Evolutionary conservation across 2,113 vertebrate genomes (phyloP), one percentile per base, ranked within the genome.

Genomic region (Anolis sagrei): DNA sequence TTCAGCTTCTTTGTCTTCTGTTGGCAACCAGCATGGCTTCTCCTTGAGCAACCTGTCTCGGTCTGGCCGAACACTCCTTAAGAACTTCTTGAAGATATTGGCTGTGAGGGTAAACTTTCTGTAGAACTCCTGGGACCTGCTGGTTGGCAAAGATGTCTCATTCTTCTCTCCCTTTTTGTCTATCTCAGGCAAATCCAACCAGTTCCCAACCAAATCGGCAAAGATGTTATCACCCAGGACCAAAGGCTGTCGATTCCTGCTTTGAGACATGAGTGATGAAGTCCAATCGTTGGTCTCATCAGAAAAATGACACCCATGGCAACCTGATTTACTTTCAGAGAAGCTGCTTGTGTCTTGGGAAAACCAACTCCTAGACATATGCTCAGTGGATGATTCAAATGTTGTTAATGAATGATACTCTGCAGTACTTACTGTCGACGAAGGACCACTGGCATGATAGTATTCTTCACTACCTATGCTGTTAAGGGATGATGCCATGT

Each of bases 121-220:
- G 95, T 96, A 97, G 93, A 98, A 96, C 91, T 99, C 98, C 87
- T 98, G 97, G 23, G 98, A 97, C 4, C 94, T 97, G 92, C 96
- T 97, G 7, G 85, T 7, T 0, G 91, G 89, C 29, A 97, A 94
- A 7, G 96, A 94, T 0, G 90, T 92, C 69, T 96, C 96, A 10
- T 73, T 90, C 88, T 92, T 95, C 72, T 85, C 97, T 78, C 85
- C 94, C 3, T 95, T 95, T 93, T 97, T 97, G 54, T 99, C 98
- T 91, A 98, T 91, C 92, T 99, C 98, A 0, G 98, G 98, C 90
- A 99, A 92, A 94, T 99, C 98, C 92, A 99, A 92, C 98, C 98
- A 99, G 94, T 99, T 99, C 75, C 98, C 98, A 84, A 99, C 98
- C 2, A 99, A 96, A 94, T 99, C 98, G 0, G 98, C 98, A 1